A percentile compares a stretch with the other conserved stretches of the same genome.
phyloP scores from a whole-genome alignment of 92 coral and sea anemone species.

The Porites cylindrica region DNA sequence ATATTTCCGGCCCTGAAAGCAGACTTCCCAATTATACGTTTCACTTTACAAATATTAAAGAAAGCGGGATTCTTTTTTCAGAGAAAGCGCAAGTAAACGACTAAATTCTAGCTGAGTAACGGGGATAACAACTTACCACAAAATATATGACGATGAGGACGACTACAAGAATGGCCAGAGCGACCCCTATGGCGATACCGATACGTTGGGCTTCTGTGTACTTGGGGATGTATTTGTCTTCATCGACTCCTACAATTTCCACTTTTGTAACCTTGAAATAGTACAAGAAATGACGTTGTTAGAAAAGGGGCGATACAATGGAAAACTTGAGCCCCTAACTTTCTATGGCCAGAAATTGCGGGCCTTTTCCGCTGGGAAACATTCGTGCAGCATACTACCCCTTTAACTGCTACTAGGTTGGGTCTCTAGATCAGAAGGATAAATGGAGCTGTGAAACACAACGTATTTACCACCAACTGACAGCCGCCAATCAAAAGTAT shows the following conservation, averaged over 20 bases:
- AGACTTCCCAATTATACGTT: too few species aligned
- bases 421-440: too few species aligned
- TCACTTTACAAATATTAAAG: too few species aligned
- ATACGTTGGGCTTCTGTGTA: conserved; percentile 33
- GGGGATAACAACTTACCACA: conserved; percentile 35
- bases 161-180: conserved; percentile 33
- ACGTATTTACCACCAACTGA: too few species aligned
- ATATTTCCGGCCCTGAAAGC: too few species aligned
- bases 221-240: neutral
- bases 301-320: neutral
- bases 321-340: neutral
- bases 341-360: neutral
- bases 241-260: neutral
- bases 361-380: neutral
- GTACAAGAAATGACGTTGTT: neutral
- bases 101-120: too few species aligned
- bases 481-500: too few species aligned
- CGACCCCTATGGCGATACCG: conserved; percentile 54
- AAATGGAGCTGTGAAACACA: too few species aligned
- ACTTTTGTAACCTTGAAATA: conserved; percentile 23
- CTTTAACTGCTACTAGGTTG: too few species aligned
- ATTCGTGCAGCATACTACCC: too few species aligned
- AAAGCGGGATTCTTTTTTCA: too few species aligned
- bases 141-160: conserved; percentile 12
- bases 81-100: too few species aligned